Percentiles rank a stretch among this genome's conserved stretches.
phyloP scores from a whole-genome alignment of 2,888 invertebrate genomes.

The Cybosia mesomella region DNA sequence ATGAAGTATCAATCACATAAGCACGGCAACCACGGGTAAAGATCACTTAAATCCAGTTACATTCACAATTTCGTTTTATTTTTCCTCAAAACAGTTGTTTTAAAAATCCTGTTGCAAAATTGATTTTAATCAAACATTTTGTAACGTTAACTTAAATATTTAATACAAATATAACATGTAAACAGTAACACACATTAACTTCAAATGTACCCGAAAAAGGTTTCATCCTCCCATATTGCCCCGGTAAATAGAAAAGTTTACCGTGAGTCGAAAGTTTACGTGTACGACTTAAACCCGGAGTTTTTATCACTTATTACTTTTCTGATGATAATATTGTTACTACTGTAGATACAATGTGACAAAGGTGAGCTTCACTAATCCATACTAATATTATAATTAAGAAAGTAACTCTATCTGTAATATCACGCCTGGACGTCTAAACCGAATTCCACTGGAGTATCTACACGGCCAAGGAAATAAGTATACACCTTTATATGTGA shows the following conservation, averaged over 20 bases:
- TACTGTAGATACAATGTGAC: not conserved
- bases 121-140: too few relatives aligned
- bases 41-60: too few relatives aligned
- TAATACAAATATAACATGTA: not conserved
- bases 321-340: not conserved
- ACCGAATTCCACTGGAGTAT: not conserved
- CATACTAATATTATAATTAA: too few relatives aligned
- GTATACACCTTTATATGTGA: not conserved
- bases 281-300: too few relatives aligned
- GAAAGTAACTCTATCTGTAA: not conserved
- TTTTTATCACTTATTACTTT: not conserved
- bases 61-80: too few relatives aligned
- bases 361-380: not conserved
- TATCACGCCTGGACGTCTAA: not conserved
- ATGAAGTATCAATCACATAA: not conserved
- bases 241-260: not conserved
- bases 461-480: not conserved
- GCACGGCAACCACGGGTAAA: too few relatives aligned
- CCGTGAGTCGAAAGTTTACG: not conserved
- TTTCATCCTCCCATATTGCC: not conserved
- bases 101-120: too few relatives aligned
- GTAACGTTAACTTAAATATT: too few relatives aligned
- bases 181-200: not conserved
- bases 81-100: too few relatives aligned
- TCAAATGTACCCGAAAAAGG: not conserved